A percentile compares a stretch with the other conserved stretches of the same genome.
Evolutionary conservation across 2,113 vertebrate genomes (phyloP).

Genomic region (Tachysurus fulvidraco): DNA sequence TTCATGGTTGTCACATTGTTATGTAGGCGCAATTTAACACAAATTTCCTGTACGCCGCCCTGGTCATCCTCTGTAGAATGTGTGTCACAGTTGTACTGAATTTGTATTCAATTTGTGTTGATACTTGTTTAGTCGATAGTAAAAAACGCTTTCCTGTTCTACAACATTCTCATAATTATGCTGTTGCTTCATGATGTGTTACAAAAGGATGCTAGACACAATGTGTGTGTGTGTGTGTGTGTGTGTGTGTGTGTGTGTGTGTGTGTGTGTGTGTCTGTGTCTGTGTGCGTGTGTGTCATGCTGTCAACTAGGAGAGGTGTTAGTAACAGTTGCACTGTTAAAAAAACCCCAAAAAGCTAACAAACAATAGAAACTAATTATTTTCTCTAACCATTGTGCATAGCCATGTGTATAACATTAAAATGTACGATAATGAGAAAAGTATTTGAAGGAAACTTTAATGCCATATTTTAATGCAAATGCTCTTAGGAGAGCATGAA

Average conservation of each 20-base stretch:
- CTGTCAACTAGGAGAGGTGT: background rate
- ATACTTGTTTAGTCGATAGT: background rate
- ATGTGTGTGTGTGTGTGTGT: background rate
- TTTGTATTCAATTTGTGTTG: background rate
- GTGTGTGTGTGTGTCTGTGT: background rate
- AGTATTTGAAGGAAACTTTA: conserved; percentile 21
- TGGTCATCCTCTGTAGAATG: background rate
- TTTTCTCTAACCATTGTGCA: background rate
- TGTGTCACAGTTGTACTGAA: background rate
- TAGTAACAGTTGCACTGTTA: background rate
- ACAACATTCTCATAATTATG: background rate
- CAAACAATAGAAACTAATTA: background rate
- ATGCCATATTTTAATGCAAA: conserved; percentile 36
- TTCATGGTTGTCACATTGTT: background rate
- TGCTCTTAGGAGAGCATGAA: conserved; percentile 20
- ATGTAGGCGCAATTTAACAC: background rate
- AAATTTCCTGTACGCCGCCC: background rate
- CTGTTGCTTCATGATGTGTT: background rate
- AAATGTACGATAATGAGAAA: conserved; percentile 6
- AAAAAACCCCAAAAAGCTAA: background rate
- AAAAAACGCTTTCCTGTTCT: background rate
- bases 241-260: background rate
- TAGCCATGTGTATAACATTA: background rate
- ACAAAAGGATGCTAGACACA: background rate
- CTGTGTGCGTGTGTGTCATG: background rate